Percentiles rank a stretch among this genome's conserved stretches.
These are phyloP conservation scores for Smittia aterrima DNA, from an alignment of 2,888 invertebrate species.

Conservation along the genomic window DNA sequence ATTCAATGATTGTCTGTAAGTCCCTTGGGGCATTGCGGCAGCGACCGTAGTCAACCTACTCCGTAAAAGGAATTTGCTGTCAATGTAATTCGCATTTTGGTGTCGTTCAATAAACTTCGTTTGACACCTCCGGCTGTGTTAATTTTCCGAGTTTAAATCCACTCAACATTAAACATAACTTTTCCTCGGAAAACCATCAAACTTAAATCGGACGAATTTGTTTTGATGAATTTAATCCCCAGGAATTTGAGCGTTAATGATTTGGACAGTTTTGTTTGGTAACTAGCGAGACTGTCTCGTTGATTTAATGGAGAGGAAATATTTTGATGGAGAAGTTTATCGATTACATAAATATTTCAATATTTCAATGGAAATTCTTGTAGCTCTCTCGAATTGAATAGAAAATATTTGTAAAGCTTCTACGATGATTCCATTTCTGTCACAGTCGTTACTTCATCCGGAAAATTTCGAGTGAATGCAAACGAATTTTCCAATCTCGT, in stretches of 20 bases:
- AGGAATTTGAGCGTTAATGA: not conserved
- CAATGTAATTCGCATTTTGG: not conserved
- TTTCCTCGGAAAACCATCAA: not conserved
- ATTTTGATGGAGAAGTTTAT: not conserved
- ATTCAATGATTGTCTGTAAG: not conserved
- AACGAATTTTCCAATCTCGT: too few species aligned
- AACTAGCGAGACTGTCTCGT: not conserved
- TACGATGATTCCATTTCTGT: not conserved
- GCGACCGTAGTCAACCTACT: not conserved
- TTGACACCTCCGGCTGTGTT: not conserved
- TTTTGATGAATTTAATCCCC: conserved; percentile 24
- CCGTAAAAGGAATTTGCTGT: not conserved
- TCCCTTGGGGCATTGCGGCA: not conserved
- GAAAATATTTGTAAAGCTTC: too few species aligned
- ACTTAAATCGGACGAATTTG: conserved; percentile 12
- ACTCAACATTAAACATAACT: conserved; percentile 1
- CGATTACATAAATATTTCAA: too few species aligned
- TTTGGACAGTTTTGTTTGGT: not conserved
- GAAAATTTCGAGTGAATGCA: too few species aligned
- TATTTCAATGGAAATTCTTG: too few species aligned
- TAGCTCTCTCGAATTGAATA: too few species aligned
- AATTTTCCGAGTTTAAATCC: not conserved
- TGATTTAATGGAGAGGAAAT: not conserved
- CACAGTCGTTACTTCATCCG: too few species aligned
- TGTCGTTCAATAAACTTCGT: not conserved